Conservation (phyloP, 2,888 invertebrate species). For the Crossocerus cetratus region DNA sequence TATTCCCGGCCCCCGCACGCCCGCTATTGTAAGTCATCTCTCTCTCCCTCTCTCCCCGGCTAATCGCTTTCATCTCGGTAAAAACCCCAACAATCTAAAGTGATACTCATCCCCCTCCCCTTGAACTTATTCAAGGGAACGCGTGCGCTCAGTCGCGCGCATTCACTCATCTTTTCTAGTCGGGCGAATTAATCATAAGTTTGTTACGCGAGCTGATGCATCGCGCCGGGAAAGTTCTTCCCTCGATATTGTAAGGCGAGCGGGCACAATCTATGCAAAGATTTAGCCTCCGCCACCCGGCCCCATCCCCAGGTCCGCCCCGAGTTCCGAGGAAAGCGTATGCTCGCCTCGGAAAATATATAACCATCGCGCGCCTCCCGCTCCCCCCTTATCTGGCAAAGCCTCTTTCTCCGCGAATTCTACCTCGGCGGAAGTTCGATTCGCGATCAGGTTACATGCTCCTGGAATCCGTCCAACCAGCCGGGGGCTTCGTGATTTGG, state of each 20-base stretch:
- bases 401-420: conserved; percentile 41
- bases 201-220: not conserved
- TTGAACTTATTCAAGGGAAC: too few relatives aligned
- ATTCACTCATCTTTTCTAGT: conserved; percentile 6
- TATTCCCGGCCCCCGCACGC: conserved; percentile 9
- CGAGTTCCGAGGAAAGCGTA: conserved; percentile 39
- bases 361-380: conserved; percentile 38
- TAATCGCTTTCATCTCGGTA: too few relatives aligned
- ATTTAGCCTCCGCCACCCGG: not conserved
- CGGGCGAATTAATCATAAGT: not conserved
- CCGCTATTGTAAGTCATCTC: too few relatives aligned
- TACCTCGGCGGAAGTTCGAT: conserved; percentile 50
- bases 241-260: conserved; percentile 15
- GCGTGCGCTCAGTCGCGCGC: too few relatives aligned
- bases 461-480: conserved; percentile 59
- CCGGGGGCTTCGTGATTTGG: conserved; percentile 53
- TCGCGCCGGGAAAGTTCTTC: not conserved
- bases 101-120: too few relatives aligned
- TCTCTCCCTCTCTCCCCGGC: too few relatives aligned
- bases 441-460: conserved; percentile 59
- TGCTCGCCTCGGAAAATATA: conserved; percentile 48
- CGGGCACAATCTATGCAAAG: not conserved
- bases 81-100: too few relatives aligned
- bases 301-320: not conserved
- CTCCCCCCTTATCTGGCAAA: conserved; percentile 17